Evolutionary conservation across 2,888 invertebrate genomes (phyloP).

Genomic region (Endomychus coccineus): DNA sequence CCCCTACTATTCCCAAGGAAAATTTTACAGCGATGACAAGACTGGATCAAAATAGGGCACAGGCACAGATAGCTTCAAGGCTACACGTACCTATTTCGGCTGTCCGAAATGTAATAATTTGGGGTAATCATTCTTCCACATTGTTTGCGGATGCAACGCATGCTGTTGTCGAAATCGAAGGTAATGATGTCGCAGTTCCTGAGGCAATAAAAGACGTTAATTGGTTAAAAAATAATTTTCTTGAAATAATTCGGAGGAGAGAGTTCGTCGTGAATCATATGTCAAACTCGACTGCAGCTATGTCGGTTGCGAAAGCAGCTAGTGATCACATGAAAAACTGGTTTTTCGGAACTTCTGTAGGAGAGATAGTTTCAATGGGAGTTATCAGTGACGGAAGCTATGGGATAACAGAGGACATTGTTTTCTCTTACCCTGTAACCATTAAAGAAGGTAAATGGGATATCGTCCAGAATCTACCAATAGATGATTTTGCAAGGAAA

Average conservation of each 20-base stretch:
- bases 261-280: conserved; percentile 97
- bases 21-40: conserved; percentile 98
- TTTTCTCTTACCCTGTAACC: conserved; percentile 93
- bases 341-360: conserved; percentile 78
- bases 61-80: conserved; percentile 76
- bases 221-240: conserved; percentile 11
- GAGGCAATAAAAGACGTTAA: conserved; percentile 73
- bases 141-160: conserved; percentile 92
- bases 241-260: conserved; percentile 74
- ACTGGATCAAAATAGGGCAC: conserved; percentile 95
- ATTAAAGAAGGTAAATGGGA: conserved; percentile 73
- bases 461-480: conserved; percentile 76
- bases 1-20: conserved; percentile 89
- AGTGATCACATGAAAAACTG: conserved; percentile 96
- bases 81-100: conserved; percentile 61
- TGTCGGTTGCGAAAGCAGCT: conserved; percentile 98
- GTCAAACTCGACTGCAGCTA: conserved; percentile 95
- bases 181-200: conserved; percentile 52
- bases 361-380: conserved; percentile 89
- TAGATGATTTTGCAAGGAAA: conserved; percentile 75
- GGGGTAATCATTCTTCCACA: conserved; percentile 99
- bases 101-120: conserved; percentile 85
- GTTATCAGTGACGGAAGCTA: conserved; percentile 95
- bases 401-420: conserved; percentile 78
- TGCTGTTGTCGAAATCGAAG: conserved; percentile 45